These are phyloP conservation scores for Pharmacophagus antenor DNA, from an alignment of 2,888 invertebrate species.

Conservation along the genomic window DNA sequence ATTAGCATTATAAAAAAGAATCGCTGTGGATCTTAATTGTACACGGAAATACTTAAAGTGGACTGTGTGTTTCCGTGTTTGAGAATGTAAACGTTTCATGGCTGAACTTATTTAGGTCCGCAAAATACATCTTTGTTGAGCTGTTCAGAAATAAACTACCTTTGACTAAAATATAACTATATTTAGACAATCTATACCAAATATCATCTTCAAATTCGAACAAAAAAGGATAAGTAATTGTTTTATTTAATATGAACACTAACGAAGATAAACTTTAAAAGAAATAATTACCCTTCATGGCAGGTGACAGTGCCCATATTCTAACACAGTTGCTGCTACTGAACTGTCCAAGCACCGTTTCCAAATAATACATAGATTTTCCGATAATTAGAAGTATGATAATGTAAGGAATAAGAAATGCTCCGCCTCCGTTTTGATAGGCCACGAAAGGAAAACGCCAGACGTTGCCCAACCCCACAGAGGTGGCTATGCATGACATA, in stretches of 20 bases:
- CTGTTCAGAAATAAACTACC: too few relatives aligned
- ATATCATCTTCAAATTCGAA: too few relatives aligned
- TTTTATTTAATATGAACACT: too few relatives aligned
- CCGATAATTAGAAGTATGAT: conserved; percentile 86
- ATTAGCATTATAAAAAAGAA: not conserved
- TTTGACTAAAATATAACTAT: too few relatives aligned
- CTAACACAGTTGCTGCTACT: conserved; percentile 89
- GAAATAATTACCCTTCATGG: conserved; percentile 84
- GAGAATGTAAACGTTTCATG: not conserved
- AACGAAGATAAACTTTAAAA: not conserved
- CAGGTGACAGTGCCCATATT: conserved; percentile 84
- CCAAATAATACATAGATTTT: conserved; percentile 90
- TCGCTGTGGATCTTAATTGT: not conserved
- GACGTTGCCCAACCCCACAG: conserved; percentile 86
- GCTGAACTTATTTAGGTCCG: not conserved
- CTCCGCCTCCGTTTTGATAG: conserved; percentile 87
- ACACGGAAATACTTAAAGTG: not conserved
- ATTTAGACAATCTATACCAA: too few relatives aligned
- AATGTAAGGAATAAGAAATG: conserved; percentile 87
- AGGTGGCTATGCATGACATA: conserved; percentile 87
- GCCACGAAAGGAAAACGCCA: conserved; percentile 83
- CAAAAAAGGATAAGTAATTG: too few relatives aligned
- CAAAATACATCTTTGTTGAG: not conserved
- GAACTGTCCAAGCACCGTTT: conserved; percentile 92
- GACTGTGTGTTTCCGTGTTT: not conserved